A percentile compares a stretch with the other conserved stretches of the same genome.
phyloP scores from a whole-genome alignment of 2,888 invertebrate genomes.

The Hofmannophila pseudospretella region DNA sequence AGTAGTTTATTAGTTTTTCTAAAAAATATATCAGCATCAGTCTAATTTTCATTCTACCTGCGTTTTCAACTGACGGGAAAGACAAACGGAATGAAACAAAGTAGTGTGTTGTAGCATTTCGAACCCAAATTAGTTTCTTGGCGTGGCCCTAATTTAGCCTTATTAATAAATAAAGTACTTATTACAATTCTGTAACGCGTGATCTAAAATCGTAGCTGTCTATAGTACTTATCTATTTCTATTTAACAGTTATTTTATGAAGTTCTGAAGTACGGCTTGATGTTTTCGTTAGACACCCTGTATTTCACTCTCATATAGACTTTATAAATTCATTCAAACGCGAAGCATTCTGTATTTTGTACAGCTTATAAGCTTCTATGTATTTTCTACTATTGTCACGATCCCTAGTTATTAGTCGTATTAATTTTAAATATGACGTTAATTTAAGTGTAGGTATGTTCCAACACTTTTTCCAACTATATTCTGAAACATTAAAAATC shows the following conservation, averaged over 20 bases:
- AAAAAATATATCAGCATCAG: too few species aligned
- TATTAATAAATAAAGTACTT: too few species aligned
- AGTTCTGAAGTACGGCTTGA: conserved; percentile 37
- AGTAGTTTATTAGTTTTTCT: too few species aligned
- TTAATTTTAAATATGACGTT: conserved; percentile 20
- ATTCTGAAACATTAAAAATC: too few species aligned
- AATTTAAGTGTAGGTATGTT: too few species aligned
- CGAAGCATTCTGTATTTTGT: conserved; percentile 60
- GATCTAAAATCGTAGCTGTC: neutral
- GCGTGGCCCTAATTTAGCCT: too few species aligned
- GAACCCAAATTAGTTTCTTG: too few species aligned
- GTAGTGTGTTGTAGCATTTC: too few species aligned
- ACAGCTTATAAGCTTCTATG: conserved; percentile 65
- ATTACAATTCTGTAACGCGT: neutral
- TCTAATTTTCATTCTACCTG: too few species aligned
- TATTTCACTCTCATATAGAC: conserved; percentile 44
- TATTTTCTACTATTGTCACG: conserved; percentile 73
- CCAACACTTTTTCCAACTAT: too few species aligned
- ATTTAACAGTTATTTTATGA: conserved; percentile 4
- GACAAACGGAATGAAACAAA: too few species aligned
- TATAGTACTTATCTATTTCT: neutral
- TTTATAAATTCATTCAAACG: conserved; percentile 37
- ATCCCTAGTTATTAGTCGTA: conserved; percentile 54
- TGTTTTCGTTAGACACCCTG: conserved; percentile 55
- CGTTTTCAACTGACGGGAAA: too few species aligned